Conservation (phyloP, 2,888 invertebrate species). For the Heteromyza rotundicornis region DNA sequence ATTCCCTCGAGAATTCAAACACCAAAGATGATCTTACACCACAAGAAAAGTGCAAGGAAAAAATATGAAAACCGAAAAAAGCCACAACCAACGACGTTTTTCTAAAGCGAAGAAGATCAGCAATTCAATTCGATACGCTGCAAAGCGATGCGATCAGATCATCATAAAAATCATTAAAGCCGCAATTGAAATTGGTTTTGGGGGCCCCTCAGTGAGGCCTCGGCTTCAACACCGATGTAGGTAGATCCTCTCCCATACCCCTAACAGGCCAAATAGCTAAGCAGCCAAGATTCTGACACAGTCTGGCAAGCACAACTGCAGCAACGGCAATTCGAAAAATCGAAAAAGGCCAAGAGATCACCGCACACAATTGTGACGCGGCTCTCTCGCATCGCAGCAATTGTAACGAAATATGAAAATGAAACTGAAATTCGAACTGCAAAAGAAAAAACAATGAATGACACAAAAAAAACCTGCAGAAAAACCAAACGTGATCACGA, state of each 20-base stretch:
- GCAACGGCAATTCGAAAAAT: constrained; percentile 5
- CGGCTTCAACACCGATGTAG: not conserved
- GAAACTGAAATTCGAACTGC: not conserved
- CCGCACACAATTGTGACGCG: constrained; percentile 4
- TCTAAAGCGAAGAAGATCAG: not conserved
- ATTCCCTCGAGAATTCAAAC: too few relatives aligned
- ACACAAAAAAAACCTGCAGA: too few relatives aligned
- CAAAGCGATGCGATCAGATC: not conserved
- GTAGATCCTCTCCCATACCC: too few relatives aligned
- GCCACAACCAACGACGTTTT: not conserved
- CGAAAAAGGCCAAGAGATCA: constrained; percentile 17
- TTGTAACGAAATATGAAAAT: not conserved
- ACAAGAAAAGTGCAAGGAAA: not conserved
- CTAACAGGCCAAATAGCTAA: not conserved
- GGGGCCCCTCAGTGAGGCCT: not conserved
- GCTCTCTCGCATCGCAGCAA: not conserved
- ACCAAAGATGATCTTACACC: not conserved
- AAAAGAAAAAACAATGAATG: not conserved
- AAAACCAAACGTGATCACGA: constrained; percentile 1
- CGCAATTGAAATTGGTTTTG: constrained; percentile 6
- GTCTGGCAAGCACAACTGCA: too few relatives aligned
- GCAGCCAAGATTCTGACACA: not conserved
- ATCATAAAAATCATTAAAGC: constrained; percentile 8
- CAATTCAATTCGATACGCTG: not conserved
- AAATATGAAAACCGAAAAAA: not conserved